Base-by-base conservation (phyloP, 2,113 vertebrate species). In the Phyllostomus hastatus region DNA sequence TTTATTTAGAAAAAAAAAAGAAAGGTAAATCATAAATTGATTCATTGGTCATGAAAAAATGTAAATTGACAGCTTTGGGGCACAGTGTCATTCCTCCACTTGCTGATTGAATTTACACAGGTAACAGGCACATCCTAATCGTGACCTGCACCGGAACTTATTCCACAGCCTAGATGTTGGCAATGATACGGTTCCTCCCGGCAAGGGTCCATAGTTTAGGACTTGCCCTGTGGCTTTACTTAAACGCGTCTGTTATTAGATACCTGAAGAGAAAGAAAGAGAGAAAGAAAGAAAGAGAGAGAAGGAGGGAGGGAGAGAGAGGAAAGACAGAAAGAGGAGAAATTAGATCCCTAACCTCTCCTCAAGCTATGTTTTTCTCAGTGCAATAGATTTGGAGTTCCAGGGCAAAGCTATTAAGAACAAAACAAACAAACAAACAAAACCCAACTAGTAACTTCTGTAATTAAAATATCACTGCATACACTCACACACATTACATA, bases 11-110 rank as follows among this genome's bases (percentile, higher is more conserved):
- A 54, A 38, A 89, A 48, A 50, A 76, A 31, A 75, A 19, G 67
- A 94, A 81, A 69, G 12, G 41, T 11, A 90, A 95, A 90, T 67
- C 52, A 50, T 81, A 92, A 95, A 95, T 92, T 90, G 38, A 95
- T 38, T 88, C 46, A 86, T 75, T 88, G 79, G 67, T 95, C 54
- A 50, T 96, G 75, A 95, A 92, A 92, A 85, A 94, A 94, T 90
- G 31, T 50, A 91, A 93, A 75, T 48, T 90, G 89, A 86, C 66
- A 91, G 89, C 59, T 86, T 83, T 41, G 69, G 82, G 73, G 64
- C 75, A 52, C 48, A 10, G 38, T 82, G 70, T 73, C 61, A 73
- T 96, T 88, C 52, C 75, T 43, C 52, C 43, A 33, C 54, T 69
- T 48, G 31, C 35, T 93, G 81, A 88, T 85, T 73, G 80, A 84